A percentile compares a stretch with the other conserved stretches of the same genome.
These are phyloP conservation scores for Chamaetylas fuelleborni DNA, from an alignment of 2,113 vertebrate species.

Conservation along the genomic window DNA sequence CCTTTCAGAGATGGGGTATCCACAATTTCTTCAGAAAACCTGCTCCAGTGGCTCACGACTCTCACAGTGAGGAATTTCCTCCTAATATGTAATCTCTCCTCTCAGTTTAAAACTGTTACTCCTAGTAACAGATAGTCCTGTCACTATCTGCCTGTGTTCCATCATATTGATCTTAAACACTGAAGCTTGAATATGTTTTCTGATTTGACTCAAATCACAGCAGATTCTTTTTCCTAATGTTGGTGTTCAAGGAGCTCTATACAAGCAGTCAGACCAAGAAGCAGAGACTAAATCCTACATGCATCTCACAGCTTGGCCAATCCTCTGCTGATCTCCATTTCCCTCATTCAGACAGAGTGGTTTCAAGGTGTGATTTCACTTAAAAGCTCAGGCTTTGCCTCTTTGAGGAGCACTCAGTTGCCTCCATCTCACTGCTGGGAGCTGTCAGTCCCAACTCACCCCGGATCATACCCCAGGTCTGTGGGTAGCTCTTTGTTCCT, in stretches of 20 bases:
- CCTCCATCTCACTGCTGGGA: neutral
- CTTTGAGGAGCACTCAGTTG: neutral
- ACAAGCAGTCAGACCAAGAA: neutral
- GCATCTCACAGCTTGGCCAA: neutral
- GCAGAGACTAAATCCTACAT: neutral
- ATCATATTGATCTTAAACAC: neutral
- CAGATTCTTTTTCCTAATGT: neutral
- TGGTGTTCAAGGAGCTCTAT: neutral
- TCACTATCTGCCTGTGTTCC: neutral
- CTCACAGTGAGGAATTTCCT: neutral
- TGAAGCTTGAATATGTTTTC: neutral
- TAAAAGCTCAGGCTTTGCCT: neutral
- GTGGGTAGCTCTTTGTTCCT: neutral
- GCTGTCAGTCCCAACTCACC: neutral
- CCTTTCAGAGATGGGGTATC: neutral
- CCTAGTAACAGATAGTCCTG: neutral
- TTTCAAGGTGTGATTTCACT: neutral
- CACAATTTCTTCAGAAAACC: neutral
- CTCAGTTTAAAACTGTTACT: neutral
- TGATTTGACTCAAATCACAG: neutral
- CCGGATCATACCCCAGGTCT: neutral
- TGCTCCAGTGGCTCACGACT: neutral
- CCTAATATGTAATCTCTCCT: neutral
- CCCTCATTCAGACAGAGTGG: neutral
- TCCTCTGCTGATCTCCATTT: neutral